Percentiles rank a stretch among this genome's conserved stretches.
Evolutionary conservation across 2,113 vertebrate species (phyloP).

Genomic region (Ceyx margarethae): DNA sequence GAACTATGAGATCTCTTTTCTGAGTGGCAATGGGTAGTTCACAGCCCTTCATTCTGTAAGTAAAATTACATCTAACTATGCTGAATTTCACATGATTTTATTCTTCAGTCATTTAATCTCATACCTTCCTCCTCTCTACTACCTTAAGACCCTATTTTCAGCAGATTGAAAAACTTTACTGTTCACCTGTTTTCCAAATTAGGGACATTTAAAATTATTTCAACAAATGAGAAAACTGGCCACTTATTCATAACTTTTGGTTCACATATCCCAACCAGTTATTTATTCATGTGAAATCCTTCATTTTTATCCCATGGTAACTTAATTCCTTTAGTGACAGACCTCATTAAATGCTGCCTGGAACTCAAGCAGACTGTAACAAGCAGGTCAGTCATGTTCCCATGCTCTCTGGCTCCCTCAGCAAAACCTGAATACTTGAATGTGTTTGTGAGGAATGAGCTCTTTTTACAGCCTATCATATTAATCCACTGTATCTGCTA

Average conservation of each 20-base stretch:
- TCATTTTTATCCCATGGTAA: background rate
- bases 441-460: background rate
- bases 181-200: background rate
- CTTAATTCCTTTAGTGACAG: background rate
- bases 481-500: background rate
- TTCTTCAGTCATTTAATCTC: background rate
- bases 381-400: conserved; percentile 35
- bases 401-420: conserved; percentile 21
- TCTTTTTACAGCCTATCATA: background rate
- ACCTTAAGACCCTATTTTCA: background rate
- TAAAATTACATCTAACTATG: background rate
- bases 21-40: background rate
- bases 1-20: background rate
- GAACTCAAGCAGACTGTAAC: background rate
- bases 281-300: background rate
- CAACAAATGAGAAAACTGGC: background rate
- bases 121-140: background rate
- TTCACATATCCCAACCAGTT: background rate
- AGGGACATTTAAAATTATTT: background rate
- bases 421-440: background rate
- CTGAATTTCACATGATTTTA: background rate
- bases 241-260: background rate
- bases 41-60: background rate
- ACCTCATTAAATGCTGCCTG: conserved; percentile 8
- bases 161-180: background rate